Evolutionary conservation across 2,797 vertebrate species (phyloP).

Genomic region (Enteromius treurensis): DNA sequence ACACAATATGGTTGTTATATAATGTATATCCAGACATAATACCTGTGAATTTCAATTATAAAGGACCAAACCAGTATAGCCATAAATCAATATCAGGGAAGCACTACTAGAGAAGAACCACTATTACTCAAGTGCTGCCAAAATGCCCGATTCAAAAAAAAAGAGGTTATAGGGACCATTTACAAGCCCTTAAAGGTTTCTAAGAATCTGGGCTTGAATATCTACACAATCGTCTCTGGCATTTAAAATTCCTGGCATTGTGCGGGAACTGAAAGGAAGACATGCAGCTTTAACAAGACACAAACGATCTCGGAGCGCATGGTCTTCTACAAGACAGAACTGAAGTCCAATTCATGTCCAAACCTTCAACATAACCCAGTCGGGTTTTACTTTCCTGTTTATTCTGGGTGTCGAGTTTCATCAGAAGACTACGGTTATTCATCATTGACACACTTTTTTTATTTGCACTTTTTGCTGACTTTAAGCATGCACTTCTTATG

Average conservation of each 20-base stretch:
- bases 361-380: slow-evolving; percentile 3
- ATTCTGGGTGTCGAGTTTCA: background rate
- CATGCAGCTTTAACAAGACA: slow-evolving; percentile 48
- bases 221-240: slow-evolving; percentile 9
- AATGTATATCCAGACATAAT: background rate
- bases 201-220: slow-evolving; percentile 27
- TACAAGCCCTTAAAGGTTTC: slow-evolving; percentile 19
- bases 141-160: background rate
- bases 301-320: slow-evolving; percentile 21
- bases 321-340: slow-evolving; percentile 31
- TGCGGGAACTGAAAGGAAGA: slow-evolving; percentile 13
- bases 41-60: background rate
- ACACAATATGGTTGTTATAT: background rate
- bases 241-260: slow-evolving; percentile 28
- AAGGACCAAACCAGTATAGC: background rate
- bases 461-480: background rate
- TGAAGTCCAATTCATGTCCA: slow-evolving; percentile 27
- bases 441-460: background rate
- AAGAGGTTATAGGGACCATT: background rate
- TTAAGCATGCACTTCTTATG: background rate
- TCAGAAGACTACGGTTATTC: background rate
- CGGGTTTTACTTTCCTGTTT: slow-evolving; percentile 15
- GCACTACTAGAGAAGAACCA: background rate
- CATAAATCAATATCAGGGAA: background rate
- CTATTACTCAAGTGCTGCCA: slow-evolving; percentile 10